A percentile compares a stretch with the other conserved stretches of the same genome.
Conservation (phyloP, 2,888 invertebrate species). For the Xestia sexstrigata region DNA sequence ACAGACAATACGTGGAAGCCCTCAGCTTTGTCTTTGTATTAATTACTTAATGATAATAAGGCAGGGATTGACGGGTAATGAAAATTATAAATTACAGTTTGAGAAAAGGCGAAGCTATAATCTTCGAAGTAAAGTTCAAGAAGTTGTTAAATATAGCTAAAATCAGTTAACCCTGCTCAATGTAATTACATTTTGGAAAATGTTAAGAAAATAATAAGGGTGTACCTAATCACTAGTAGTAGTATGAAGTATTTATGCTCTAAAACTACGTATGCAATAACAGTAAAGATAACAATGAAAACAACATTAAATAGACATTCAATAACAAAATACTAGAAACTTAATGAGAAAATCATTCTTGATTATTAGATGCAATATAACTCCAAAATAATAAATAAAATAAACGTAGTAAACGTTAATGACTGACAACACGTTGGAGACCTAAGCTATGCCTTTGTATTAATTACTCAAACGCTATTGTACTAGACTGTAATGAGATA, state of each 20-base stretch:
- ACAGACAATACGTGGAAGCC: constrained; percentile 66
- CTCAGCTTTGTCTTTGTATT: constrained; percentile 69
- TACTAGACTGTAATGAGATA: constrained; percentile 25
- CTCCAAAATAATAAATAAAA: not conserved
- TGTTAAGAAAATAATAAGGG: not conserved
- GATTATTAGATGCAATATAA: no score
- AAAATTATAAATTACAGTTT: constrained; percentile 2
- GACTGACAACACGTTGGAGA: constrained; percentile 50
- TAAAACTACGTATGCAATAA: no score
- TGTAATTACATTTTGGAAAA: not conserved
- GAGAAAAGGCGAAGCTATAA: constrained; percentile 3
- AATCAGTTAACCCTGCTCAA: not conserved
- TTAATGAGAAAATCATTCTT: not conserved
- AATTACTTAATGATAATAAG: constrained; percentile 59
- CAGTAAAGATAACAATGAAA: not conserved
- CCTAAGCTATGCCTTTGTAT: constrained; percentile 69
- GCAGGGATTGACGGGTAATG: constrained; percentile 26
- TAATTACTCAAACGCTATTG: constrained; percentile 62
- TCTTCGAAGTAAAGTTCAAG: not conserved
- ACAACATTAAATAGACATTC: not conserved
- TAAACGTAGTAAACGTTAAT: constrained; percentile 52
- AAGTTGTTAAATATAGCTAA: not conserved
- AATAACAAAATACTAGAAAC: not conserved
- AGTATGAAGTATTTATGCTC: no score
- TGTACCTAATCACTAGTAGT: no score